phyloP scores from a whole-genome alignment of 2,888 invertebrate species.

The Sesamia inferens region DNA sequence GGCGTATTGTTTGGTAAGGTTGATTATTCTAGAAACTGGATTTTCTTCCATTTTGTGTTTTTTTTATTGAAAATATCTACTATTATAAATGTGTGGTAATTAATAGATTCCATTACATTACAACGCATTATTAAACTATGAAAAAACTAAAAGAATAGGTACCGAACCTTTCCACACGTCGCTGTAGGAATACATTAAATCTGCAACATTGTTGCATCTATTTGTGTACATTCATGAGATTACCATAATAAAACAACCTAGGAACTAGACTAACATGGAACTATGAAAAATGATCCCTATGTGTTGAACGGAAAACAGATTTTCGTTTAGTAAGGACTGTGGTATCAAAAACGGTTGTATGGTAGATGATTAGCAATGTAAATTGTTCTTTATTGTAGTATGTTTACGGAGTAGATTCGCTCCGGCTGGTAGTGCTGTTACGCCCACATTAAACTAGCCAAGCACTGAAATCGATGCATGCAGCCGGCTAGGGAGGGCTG shows the following conservation, averaged over 20 bases:
- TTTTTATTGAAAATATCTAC: no score
- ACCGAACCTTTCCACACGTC: constrained; percentile 34
- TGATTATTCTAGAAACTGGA: neutral
- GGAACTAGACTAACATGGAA: constrained; percentile 5
- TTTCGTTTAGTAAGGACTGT: constrained; percentile 36
- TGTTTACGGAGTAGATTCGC: constrained; percentile 34
- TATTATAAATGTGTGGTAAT: neutral
- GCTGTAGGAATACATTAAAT: constrained; percentile 29
- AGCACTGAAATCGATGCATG: constrained; percentile 59
- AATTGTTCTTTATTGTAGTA: constrained; percentile 5
- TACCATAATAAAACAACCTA: constrained; percentile 44
- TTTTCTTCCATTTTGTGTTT: neutral
- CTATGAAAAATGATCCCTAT: constrained; percentile 43
- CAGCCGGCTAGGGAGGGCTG: constrained; percentile 61
- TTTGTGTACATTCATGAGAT: constrained; percentile 46
- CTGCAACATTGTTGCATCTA: constrained; percentile 52
- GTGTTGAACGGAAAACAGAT: constrained; percentile 29
- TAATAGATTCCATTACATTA: constrained; percentile 16
- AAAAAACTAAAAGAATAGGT: constrained; percentile 39
- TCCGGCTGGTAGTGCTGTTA: constrained; percentile 9
- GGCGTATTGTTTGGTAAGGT: no score
- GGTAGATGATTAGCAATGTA: constrained; percentile 6
- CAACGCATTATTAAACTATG: constrained; percentile 15
- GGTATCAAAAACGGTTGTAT: constrained; percentile 30
- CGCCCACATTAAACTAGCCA: constrained; percentile 22